Conservation (phyloP, 1,140 invertebrate species). For the Chelonus insularis region DNA sequence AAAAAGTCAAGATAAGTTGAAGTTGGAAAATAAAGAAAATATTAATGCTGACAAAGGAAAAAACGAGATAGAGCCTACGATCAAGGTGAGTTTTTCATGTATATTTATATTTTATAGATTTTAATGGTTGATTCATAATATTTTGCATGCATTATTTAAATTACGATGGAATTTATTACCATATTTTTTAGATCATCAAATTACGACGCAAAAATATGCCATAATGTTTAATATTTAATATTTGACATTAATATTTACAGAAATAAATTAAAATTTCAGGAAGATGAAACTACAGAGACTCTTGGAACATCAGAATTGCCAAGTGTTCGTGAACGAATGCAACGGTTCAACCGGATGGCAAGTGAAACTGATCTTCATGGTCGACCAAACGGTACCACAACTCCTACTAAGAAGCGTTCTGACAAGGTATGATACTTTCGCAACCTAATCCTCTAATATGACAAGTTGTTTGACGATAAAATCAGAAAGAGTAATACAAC, state of each 20-base stretch:
- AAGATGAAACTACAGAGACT: conserved; percentile 34
- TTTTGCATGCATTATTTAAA: conserved; percentile 5
- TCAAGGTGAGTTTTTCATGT: conserved; percentile 41
- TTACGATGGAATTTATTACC: no score
- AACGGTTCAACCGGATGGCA: conserved; percentile 90
- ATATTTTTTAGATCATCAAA: no score
- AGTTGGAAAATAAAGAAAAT: conserved; percentile 60
- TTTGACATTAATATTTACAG: no score
- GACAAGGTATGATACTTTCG: conserved; percentile 63
- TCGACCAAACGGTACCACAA: conserved; percentile 53
- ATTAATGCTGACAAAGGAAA: conserved; percentile 40
- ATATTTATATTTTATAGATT: neutral
- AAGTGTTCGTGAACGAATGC: conserved; percentile 88
- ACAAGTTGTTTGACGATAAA: conserved; percentile 1
- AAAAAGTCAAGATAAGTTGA: conserved; percentile 60
- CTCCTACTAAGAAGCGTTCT: conserved; percentile 63
- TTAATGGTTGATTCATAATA: neutral
- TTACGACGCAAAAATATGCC: no score
- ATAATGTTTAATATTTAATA: no score
- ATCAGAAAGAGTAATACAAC: neutral
- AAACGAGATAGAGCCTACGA: conserved; percentile 37
- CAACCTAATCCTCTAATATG: neutral
- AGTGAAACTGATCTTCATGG: conserved; percentile 61
- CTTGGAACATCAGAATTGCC: conserved; percentile 62
- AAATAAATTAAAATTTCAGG: no score